Base-by-base conservation (phyloP, 1,140 invertebrate genomes). In the Nymphalis io region DNA sequence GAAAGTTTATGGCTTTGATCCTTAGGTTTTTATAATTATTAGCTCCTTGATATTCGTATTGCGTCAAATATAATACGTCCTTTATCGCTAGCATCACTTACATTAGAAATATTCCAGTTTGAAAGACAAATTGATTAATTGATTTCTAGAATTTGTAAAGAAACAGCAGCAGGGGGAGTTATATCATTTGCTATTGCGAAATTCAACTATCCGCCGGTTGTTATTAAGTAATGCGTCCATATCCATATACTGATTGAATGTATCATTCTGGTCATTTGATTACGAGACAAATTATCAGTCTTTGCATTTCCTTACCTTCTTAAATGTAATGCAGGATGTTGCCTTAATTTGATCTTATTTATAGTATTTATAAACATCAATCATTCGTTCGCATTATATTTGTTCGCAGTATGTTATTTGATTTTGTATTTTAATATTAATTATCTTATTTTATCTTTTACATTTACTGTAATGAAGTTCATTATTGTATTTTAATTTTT, bases 1-100 rank as follows among this genome's bases (percentile, higher is more conserved):
- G 74, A 80, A 82, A 80, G 73, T 80, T 75, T 55, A 48, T 75
- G 77, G 75, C 79, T 75, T 71, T 79, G 63, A 59, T 70, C 69
- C 63, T 62, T 66, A 66, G 46, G n/a, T 18, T 55, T 72, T 27
- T 71, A 66, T 63, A 67, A 72, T 72, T 67, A 72, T 40, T 60
- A 62, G 27, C 33, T 62, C 64, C 70, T 62, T 62, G 60, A 59
- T 64, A 67, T 57, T 46, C 60, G 48, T 38, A 62, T 40, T 44
- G 63, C 60, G 64, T 60, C 64, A 72, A 72, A 20, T 39, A 40
- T 10, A 57, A 21, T 39, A 40, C 33, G 38, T 64, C 16, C 46
- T 53, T 39, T 63, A 48, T 18, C 16, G 27, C 13, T 42, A 57
- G 23, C 16, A 13, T 55, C 21, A n/a, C 15, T 51, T 1, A 51